Evolutionary conservation across 2,113 vertebrate species (phyloP), one percentile per base, ranked within the genome.

Genomic region (Dryoscopus gambensis): DNA sequence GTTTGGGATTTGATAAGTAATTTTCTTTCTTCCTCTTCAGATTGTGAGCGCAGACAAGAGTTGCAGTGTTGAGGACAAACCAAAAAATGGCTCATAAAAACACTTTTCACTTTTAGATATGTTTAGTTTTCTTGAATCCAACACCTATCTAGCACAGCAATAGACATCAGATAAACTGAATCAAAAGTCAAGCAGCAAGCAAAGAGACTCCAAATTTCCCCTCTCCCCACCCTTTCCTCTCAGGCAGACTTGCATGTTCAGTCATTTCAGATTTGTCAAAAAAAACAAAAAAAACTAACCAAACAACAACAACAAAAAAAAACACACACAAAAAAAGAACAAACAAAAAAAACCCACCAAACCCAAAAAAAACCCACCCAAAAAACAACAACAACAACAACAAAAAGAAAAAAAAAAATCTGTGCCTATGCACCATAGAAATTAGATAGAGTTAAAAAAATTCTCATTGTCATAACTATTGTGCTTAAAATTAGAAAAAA

Each of bases 221-320:
- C 1, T 17, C 39, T 47, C 7, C 7, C 1, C 1, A 1, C 3
- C 7, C 56, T 62, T 84, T 64, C 5, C 5, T 79, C 40, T 75
- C 30, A 35, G 21, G 17, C 27, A 84, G 10, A 35, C 18, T 73
- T 65, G 15, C 35, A 55, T 7, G 24, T 27, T 91, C 59, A 85
- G 21, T 56, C 7, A 53, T 47, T 60, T 85, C 82, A 56, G 35
- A 67, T 33, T 47, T 67, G 33, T 25, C 55, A 44, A 18, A 40
- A 44, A 18, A 40, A 21, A n/a, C n/a, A 47, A 68, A 82, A n/a
- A 1, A 39, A 39, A 39, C 39, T n/a, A n/a, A n/a, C n/a, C n/a
- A n/a, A 39, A 39, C 9, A 9, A 9, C 39, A 9, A 9, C 39
- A 9, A 9, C 39, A 39, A 40, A 28, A 55, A 37, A 81, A 39